Conservation (phyloP, 1,140 invertebrate species). For the Mya arenaria region DNA sequence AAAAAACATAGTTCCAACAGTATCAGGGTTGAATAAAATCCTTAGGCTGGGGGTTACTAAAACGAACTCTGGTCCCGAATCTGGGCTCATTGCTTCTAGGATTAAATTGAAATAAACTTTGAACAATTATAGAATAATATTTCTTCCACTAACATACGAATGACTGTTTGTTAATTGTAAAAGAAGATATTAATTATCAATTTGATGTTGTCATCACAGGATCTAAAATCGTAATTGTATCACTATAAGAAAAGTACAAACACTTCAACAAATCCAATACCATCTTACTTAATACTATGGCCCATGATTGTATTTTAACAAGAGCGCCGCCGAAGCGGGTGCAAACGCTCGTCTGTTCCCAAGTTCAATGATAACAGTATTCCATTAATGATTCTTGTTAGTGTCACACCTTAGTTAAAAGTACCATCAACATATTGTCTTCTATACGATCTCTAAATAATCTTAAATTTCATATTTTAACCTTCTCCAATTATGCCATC, state of each 20-base stretch:
- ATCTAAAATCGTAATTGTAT: slow-evolving; percentile 21
- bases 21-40: too few relatives aligned
- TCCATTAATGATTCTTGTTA: slow-evolving; percentile 1
- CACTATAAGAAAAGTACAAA: slow-evolving; percentile 28
- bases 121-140: too few relatives aligned
- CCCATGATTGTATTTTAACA: slow-evolving; percentile 32
- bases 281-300: slow-evolving; percentile 14
- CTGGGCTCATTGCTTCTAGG: too few relatives aligned
- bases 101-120: too few relatives aligned
- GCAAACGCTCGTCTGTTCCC: slow-evolving; percentile 1
- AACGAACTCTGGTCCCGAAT: too few relatives aligned
- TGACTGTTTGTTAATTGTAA: slow-evolving; percentile 24
- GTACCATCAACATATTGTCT: too few relatives aligned
- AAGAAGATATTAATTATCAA: neutral
- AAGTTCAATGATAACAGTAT: slow-evolving; percentile 24
- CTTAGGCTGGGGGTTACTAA: too few relatives aligned
- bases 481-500: too few relatives aligned
- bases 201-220: slow-evolving; percentile 24
- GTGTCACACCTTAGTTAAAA: neutral
- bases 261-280: slow-evolving; percentile 22
- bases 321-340: slow-evolving; percentile 26
- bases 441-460: too few relatives aligned
- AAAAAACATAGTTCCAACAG: too few relatives aligned
- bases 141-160: slow-evolving; percentile 31
- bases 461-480: too few relatives aligned